Base-by-base conservation (phyloP, 1,140 invertebrate species). In the Cardiocondyla obscurior region DNA sequence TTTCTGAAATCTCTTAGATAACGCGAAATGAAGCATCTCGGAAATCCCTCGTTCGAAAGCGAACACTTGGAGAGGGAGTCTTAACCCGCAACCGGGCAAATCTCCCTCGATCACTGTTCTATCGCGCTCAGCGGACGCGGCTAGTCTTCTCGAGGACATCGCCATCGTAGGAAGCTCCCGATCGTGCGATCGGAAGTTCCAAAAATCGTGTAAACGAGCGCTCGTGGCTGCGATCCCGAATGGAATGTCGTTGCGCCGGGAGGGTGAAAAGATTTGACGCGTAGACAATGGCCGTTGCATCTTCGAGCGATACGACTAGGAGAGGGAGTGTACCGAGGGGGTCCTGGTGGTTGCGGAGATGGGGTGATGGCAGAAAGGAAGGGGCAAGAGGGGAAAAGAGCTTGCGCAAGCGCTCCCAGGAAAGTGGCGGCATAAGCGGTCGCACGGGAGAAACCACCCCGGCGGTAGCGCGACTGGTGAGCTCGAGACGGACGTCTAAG, bases 261-360 rank as follows among this genome's bases (percentile, higher is more conserved):
- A n/a, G 86, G 85, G 85, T 90, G 88, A 87, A 69, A 79, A 93
- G 90, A 93, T 91, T 93, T 92, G 90, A 92, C 92, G 90, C 91
- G 90, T 90, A 90, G 90, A 91, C 91, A 92, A 93, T 92, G 90
- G 91, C 90, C 84, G 89, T 91, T 91, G 84, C 86, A 82, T 87
- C 79, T 67, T 19, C 33, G 84, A 77, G 67, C 77, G 44, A 88
- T 82, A 88, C 72, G 58, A 84, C 64, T 67, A 49, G 60, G 62
- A 49, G 55, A 77, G 81, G 22, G 33, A 67, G 33, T 58, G 33
- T 58, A 60, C 44, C 65, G 42, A 82, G 22, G 22, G 70, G 64
- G 28, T 64, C 51, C 57, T 33, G 62, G 83, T 22, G 58, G 36
- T 64, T 86, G 85, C 87, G 77, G 16, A 79, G 86, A 70, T 33